Percentiles rank a stretch among this genome's conserved stretches.
Conservation (phyloP, 2,113 vertebrate genomes). For the Rattus norvegicus region DNA sequence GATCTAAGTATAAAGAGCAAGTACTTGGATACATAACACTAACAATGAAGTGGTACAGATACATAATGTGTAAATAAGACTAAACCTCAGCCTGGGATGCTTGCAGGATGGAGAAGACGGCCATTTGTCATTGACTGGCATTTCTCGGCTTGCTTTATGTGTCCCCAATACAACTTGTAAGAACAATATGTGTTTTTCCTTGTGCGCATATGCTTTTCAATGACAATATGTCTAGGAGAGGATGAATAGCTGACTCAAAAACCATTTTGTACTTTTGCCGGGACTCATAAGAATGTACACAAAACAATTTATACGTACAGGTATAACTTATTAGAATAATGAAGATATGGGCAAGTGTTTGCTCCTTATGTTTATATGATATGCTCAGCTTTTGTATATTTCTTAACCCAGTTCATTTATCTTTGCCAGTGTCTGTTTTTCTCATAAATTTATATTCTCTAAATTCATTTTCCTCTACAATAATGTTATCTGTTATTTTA, state of each 20-base stretch:
- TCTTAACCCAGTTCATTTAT: neutral
- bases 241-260: neutral
- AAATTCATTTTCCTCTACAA: neutral
- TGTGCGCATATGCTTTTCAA: neutral
- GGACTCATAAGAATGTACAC: neutral
- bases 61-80: neutral
- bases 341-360: neutral
- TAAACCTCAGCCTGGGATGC: neutral
- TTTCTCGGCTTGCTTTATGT: neutral
- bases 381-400: neutral
- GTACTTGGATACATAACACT: neutral
- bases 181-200: neutral
- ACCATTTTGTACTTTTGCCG: neutral
- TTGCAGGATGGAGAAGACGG: neutral
- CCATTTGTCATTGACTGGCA: neutral
- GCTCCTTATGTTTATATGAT: neutral
- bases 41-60: neutral
- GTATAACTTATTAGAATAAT: neutral
- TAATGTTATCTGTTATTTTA: neutral
- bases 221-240: neutral
- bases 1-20: neutral
- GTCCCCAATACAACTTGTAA: neutral
- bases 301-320: neutral
- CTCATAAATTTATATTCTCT: neutral
- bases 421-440: neutral